Evolutionary conservation across 2,888 invertebrate species (phyloP).

Genomic region (Toxonevra muliebris): DNA sequence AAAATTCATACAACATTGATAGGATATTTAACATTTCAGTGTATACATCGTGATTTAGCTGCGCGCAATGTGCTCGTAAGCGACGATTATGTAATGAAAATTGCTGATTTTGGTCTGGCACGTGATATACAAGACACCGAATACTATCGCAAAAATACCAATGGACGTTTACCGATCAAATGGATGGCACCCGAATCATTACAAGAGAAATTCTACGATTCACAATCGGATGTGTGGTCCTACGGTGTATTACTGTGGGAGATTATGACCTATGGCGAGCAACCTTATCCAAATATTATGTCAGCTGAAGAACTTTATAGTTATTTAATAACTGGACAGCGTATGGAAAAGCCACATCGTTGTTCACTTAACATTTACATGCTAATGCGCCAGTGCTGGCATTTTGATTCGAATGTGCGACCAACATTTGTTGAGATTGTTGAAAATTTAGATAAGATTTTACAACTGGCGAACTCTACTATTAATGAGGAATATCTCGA

Average conservation of each 20-base stretch:
- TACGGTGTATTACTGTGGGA: slow-evolving; percentile 97
- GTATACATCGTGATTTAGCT: slow-evolving; percentile 96
- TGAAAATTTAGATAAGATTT: slow-evolving; percentile 86
- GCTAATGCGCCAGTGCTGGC: slow-evolving; percentile 98
- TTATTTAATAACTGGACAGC: slow-evolving; percentile 86
- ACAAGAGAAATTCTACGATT: slow-evolving; percentile 93
- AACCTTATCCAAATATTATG: slow-evolving; percentile 97
- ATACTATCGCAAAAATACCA: slow-evolving; percentile 95
- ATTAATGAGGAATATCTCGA: slow-evolving; percentile 89
- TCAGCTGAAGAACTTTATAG: slow-evolving; percentile 93
- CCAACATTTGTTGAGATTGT: slow-evolving; percentile 91
- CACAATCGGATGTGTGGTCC: slow-evolving; percentile 94
- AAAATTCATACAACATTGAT: too few species aligned
- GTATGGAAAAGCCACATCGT: slow-evolving; percentile 96
- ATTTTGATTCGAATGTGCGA: slow-evolving; percentile 85
- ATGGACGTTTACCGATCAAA: slow-evolving; percentile 95
- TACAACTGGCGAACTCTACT: slow-evolving; percentile 69
- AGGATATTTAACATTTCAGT: slow-evolving; percentile 67
- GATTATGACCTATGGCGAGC: slow-evolving; percentile 97
- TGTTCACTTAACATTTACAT: slow-evolving; percentile 95
- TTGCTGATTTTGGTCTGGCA: slow-evolving; percentile 98
- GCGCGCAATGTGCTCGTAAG: slow-evolving; percentile 97
- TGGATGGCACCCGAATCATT: slow-evolving; percentile 99
- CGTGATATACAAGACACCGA: slow-evolving; percentile 94
- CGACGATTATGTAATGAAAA: slow-evolving; percentile 93